Conservation (phyloP, 2,888 invertebrate genomes). For the Hypomecis punctinalis region DNA sequence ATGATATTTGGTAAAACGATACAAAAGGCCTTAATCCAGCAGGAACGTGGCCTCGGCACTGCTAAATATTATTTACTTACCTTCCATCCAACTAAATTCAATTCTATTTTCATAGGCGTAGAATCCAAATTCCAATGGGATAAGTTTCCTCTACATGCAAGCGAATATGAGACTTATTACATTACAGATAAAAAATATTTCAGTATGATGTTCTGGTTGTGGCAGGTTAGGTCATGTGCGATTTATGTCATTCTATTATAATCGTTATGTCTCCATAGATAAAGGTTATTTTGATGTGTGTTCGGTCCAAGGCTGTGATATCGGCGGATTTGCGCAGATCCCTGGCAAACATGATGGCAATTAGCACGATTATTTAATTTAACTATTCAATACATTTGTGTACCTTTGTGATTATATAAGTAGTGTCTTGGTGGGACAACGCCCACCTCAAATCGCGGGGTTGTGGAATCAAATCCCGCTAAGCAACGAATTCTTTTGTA, state of each 20-base stretch:
- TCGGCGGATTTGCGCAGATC: constrained; percentile 24
- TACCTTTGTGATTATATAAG: background rate
- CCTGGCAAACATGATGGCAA: constrained; percentile 28
- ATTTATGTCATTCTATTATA: constrained; percentile 16
- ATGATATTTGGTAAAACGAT: constrained; percentile 39
- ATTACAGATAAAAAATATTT: background rate
- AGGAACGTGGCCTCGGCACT: constrained; percentile 28
- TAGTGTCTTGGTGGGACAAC: background rate
- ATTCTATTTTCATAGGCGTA: background rate
- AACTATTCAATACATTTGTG: constrained; percentile 11
- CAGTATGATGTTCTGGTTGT: background rate
- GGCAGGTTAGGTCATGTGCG: constrained; percentile 17
- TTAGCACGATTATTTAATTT: constrained; percentile 21
- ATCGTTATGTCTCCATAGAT: background rate
- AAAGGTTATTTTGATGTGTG: constrained; percentile 6
- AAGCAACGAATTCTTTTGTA: no score
- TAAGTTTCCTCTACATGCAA: background rate
- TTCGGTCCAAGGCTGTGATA: constrained; percentile 24
- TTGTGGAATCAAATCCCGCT: no score
- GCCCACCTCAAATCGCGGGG: no score
- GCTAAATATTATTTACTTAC: constrained; percentile 30
- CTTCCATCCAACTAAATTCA: background rate
- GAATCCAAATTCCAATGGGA: constrained; percentile 1
- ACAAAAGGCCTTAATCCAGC: constrained; percentile 36
- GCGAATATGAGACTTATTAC: background rate